These are phyloP conservation scores for Tetranychus piercei DNA, from an alignment of 2,888 invertebrate genomes.

Conservation along the genomic window DNA sequence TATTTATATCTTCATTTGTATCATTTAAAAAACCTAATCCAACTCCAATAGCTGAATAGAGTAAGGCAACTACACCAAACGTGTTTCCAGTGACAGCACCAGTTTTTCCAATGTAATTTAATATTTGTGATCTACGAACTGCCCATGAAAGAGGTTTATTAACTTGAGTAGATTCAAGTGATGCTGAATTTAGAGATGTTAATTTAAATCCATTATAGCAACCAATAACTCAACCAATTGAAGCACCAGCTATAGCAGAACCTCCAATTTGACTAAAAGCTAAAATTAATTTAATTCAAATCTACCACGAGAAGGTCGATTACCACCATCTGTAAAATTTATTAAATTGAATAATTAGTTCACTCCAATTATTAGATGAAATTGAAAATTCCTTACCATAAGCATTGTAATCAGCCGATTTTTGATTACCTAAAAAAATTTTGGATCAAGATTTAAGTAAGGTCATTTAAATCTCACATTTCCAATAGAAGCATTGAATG, in stretches of 20 bases:
- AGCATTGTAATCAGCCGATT: conserved; percentile 65
- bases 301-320: conserved; percentile 71
- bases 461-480: conserved; percentile 38
- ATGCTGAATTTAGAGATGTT: neutral
- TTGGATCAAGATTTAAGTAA: conserved; percentile 78
- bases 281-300: too few relatives aligned
- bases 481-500: neutral
- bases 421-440: conserved; percentile 46
- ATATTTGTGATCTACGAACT: conserved; percentile 67
- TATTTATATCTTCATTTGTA: conserved; percentile 71
- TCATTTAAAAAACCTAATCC: conserved; percentile 64
- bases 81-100: conserved; percentile 81
- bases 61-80: conserved; percentile 53
- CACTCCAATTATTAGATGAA: neutral
- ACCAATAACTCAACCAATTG: conserved; percentile 64
- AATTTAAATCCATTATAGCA: conserved; percentile 64
- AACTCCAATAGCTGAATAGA: conserved; percentile 46
- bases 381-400: conserved; percentile 43
- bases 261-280: conserved; percentile 79
- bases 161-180: neutral
- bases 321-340: conserved; percentile 2
- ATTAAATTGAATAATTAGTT: too few relatives aligned
- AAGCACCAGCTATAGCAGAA: conserved; percentile 59
- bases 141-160: neutral
- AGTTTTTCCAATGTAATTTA: conserved; percentile 87